Evolutionary conservation across 92 coral and sea anemone species (phyloP), one percentile per base, ranked within the genome.

Genomic region (Phymanthus crucifer): DNA sequence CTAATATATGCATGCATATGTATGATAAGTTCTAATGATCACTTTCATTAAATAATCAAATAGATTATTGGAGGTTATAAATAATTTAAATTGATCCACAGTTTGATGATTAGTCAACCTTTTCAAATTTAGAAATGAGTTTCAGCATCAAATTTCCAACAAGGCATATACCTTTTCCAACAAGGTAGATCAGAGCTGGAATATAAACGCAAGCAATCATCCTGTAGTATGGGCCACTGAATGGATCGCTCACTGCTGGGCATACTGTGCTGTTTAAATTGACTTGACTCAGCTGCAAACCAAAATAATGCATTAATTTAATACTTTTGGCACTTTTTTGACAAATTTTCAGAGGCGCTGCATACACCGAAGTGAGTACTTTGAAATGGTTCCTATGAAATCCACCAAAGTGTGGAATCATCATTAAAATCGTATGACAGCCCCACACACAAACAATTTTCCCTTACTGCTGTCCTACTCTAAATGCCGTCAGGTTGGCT

Each of bases 231-330:
- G 90, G 89, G 52, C 98, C 93, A 78, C 79, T 84, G 83, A 94
- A 94, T 6, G 98, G 98, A 78, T 94, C 98, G 58, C 94, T 94
- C 45, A 94, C 84, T 17, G 98, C 98, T 38, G 98, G 98, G 34
- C 98, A 94, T 32, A 94, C 72, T 71, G 78, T 92, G 78, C 85
- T 91, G 84, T 94, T 94, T 64, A 94, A 87, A 80, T 94, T 94
- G 24, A 94, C 91, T 56, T 94, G 89, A 67, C 89, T 85, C 31
- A 89, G 27, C 98, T 94, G 93, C 24, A 48, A 35, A 66, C 21
- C 40, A 74, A 68, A 73, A 14, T 18, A 2, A 70, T 17, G 0
- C 40, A 14, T 10, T 50, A 61, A 17, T 45, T 54, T 54, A 54
- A 54, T 21, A 24, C 26, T 61, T 19, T 23, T 21, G 1, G 8